A percentile compares a stretch with the other conserved stretches of the same genome.
Evolutionary conservation across 2,113 vertebrate genomes (phyloP).

Genomic region (Polypterus senegalus): DNA sequence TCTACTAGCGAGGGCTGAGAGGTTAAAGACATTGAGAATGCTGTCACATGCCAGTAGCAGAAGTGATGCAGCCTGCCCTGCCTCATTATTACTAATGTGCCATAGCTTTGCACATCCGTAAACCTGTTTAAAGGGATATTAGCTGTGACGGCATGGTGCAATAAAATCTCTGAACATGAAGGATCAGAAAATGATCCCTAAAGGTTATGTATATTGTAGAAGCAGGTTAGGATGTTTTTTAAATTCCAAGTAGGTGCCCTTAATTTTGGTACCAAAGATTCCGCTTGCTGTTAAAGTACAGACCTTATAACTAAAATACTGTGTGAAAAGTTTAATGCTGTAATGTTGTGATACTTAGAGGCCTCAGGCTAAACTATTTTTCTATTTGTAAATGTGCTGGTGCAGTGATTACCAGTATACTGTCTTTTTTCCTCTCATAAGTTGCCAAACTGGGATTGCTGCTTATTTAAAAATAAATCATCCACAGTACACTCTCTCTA

Average conservation of each 20-base stretch:
- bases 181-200: neutral
- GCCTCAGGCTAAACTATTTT: conserved; percentile 33
- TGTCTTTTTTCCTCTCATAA: neutral
- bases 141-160: conserved; percentile 3
- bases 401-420: conserved; percentile 8
- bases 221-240: conserved; percentile 25
- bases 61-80: too few species aligned
- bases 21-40: too few species aligned
- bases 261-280: conserved; percentile 65
- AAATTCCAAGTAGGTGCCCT: conserved; percentile 32
- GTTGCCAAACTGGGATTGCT: conserved; percentile 4
- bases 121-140: conserved; percentile 8
- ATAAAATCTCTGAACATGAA: neutral
- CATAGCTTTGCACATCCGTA: conserved; percentile 2
- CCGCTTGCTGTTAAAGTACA: conserved; percentile 18
- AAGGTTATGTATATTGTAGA: conserved; percentile 18
- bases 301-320: conserved; percentile 23
- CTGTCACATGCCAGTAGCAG: too few species aligned
- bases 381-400: conserved; percentile 20
- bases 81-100: neutral
- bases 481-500: too few species aligned
- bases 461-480: conserved; percentile 3
- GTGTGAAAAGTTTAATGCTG: conserved; percentile 25
- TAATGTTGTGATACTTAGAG: conserved; percentile 34
- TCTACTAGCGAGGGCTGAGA: too few species aligned